Conservation (phyloP, 2,797 vertebrate species). For the Hapalemur alaotrensis region DNA sequence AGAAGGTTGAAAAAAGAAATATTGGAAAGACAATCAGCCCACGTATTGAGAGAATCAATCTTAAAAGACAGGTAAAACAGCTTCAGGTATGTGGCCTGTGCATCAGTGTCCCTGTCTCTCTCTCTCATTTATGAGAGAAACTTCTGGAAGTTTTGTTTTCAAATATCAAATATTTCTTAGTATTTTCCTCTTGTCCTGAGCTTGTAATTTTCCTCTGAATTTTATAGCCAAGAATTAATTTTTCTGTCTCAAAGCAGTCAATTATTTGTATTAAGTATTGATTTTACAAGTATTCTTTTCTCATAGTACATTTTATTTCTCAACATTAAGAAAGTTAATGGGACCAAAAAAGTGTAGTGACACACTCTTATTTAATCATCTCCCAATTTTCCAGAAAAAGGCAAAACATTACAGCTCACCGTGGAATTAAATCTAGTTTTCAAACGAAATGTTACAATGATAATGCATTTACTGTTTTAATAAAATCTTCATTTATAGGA, state of each 20-base stretch:
- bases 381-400: constrained; percentile 36
- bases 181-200: constrained; percentile 23
- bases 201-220: not conserved
- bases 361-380: constrained; percentile 7
- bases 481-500: constrained; percentile 24
- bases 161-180: not conserved
- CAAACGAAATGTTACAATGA: not conserved
- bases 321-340: constrained; percentile 28
- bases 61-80: constrained; percentile 51
- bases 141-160: not conserved
- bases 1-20: constrained; percentile 56
- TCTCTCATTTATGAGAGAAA: not conserved
- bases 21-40: constrained; percentile 56
- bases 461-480: not conserved
- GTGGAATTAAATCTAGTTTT: constrained; percentile 18
- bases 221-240: not conserved
- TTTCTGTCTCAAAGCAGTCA: not conserved
- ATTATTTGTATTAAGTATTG: constrained; percentile 43
- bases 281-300: not conserved
- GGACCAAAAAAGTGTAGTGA: not conserved
- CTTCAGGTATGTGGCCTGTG: constrained; percentile 17
- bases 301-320: not conserved
- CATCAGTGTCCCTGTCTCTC: not conserved
- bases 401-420: not conserved
- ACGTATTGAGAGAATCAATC: constrained; percentile 67